Base-by-base conservation (phyloP, 1,140 invertebrate species). In the Trinorchestia longiramus region DNA sequence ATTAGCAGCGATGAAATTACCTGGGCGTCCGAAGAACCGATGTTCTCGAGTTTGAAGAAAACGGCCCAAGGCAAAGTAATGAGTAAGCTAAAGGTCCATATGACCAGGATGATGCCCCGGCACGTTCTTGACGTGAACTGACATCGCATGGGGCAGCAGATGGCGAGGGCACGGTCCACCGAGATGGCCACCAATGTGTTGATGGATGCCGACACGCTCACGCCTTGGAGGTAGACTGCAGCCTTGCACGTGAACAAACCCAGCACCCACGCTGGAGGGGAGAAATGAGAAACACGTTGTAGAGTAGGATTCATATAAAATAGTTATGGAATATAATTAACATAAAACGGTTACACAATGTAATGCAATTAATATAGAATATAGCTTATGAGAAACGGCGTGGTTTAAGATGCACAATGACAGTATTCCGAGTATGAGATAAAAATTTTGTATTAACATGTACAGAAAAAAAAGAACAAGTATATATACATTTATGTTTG, bases 151-250 rank as follows among this genome's bases (percentile, higher is more conserved):
- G 98, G 98, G 96, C 97, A 98, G 97, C 98, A 98, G 87, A 98
- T 98, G 44, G 98, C 98, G 53, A 98, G 97, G 97, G 97, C 97
- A 95, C 97, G 97, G 97, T 98, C 98, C 43, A 98, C 97, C 0
- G 98, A 98, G 87, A 98, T 98, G 62, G 98, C 98, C 47, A 98
- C 98, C 91, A 98, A 97, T 0, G 98, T 98, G 97, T 98, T 98
- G 95, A 98, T 98, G 3, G 98, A 98, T 6, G 98, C 98, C 96
- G 98, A 98, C 19, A 98, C 98, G 4, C 98, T 98, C 0, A 98
- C 98, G 19, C 98, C 98, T 97, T 98, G 98, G 0, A 98, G 97
- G 97, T 98, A 98, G 0, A 98, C 97, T 0, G 98, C 98, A 0
- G 97, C 97, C 97, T 98, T 98, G 97, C 98, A 98, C 95, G 98